Base-by-base conservation (phyloP, 2,797 vertebrate species). In the Prunella strophiata region DNA sequence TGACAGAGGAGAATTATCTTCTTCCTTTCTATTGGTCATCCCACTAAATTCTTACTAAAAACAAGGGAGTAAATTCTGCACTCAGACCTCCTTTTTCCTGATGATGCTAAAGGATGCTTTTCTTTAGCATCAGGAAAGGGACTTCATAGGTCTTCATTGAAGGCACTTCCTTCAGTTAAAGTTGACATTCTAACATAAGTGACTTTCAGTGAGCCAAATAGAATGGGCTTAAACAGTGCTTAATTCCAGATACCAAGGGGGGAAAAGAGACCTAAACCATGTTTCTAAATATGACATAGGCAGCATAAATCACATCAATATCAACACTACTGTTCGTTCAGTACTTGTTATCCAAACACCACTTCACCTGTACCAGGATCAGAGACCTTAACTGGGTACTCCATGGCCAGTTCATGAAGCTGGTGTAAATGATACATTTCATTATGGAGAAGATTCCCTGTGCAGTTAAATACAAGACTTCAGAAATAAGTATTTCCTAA, bases 331-430 rank as follows among this genome's bases (percentile, higher is more conserved):
- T 75, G 10, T 36, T 85, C 71, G 34, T 85, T 70, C n/a, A 81
- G 21, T 78, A 26, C 30, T 72, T 67, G 18, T 15, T 70, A 7
- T 51, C 10, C 22, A 54, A 47, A 30, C 17, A 23, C 34, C 3
- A 1, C 63, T 67, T 74, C 32, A 79, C 1, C 52, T 67, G 1
- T n/a, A 30, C 26, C 10, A 47, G 12, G 9, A 51, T 68, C 21
- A 48, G 73, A 55, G n/a, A 5, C 71, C 7, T 57, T 47, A 52
- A 23, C 0, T 1, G 30, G 23, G 7, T 65, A 29, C 21, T 86
- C 36, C 16, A 4, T 8, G 63, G 38, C 27, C 2, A 4, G 0
- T 62, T 91, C 5, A 4, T 34, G 30, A 57, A 20, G 10, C 59
- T 73, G 36, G 11, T 73, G 32, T 63, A 38, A 91, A 62, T 10